A percentile compares a stretch with the other conserved stretches of the same genome.
These are phyloP conservation scores for Cryptoprocta ferox DNA, from an alignment of 2,797 vertebrate species.

Conservation along the genomic window DNA sequence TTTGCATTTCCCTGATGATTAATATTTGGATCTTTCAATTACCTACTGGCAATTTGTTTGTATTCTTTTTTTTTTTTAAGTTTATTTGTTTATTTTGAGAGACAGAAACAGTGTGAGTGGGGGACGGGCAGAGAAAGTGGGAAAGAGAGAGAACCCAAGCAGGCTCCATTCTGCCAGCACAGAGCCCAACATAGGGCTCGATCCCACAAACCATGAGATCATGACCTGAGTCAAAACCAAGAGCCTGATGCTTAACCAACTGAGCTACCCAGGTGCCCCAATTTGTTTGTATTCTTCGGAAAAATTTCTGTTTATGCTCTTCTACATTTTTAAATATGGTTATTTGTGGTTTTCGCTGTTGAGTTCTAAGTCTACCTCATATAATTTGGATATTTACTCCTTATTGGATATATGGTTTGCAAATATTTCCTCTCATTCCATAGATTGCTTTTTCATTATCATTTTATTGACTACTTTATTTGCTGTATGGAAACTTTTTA, in stretches of 20 bases:
- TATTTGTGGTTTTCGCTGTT: background rate
- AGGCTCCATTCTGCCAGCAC: too few relatives aligned
- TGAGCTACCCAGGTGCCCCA: too few relatives aligned
- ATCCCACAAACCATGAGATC: too few relatives aligned
- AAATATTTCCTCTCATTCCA: background rate
- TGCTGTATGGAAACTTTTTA: background rate
- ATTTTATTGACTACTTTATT: background rate
- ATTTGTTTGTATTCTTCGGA: background rate
- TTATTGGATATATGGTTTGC: background rate
- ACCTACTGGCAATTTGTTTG: background rate
- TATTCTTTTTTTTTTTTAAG: background rate
- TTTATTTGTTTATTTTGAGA: too few relatives aligned
- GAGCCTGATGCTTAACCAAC: too few relatives aligned
- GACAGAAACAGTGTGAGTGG: too few relatives aligned
- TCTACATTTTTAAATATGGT: background rate
- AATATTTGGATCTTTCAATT: background rate
- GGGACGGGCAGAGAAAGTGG: too few relatives aligned
- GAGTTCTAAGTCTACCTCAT: background rate
- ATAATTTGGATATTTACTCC: background rate
- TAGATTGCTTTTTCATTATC: background rate
- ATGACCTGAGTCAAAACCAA: too few relatives aligned
- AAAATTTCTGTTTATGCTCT: background rate
- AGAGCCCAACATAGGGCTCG: too few relatives aligned
- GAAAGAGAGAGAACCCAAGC: too few relatives aligned
- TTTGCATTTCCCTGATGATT: background rate